Base-by-base conservation (phyloP, 2,113 vertebrate genomes). In the Pelecanus crispus region DNA sequence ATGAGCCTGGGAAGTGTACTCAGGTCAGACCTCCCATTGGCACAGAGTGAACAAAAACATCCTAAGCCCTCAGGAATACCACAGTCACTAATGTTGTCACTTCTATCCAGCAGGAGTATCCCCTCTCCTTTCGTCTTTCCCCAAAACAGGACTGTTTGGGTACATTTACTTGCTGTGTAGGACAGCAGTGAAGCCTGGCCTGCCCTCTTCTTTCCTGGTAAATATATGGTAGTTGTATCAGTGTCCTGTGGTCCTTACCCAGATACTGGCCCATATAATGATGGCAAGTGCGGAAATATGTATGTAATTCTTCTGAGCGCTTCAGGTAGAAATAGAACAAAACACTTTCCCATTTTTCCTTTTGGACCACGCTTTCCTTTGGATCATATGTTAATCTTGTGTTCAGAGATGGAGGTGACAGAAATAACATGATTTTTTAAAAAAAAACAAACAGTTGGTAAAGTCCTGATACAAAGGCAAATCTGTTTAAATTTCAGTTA, bases 21-120 rank as follows among this genome's bases (percentile, higher is more conserved):
- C 2, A 2, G 14, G 13, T 42, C 44, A 72, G 34, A 15, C 9
- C 5, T 88, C 10, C 29, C 16, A 36, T 13, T 50, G 26, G 25
- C 9, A 24, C 29, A 65, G 77, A 28, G 31, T 26, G 32, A 79
- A 17, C 28, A 73, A 40, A 79, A 67, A 3, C n/a, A 45, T 32
- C 17, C n/a, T 32, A 79, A 65, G 4, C 11, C 9, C 62, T 26
- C 3, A 31, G 34, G 21, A 70, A 24, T 53, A 26, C 7, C 61
- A 42, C 28, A 0, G 2, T 40, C 31, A 21, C 28, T 55, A 24
- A 11, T 21, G 16, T 24, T 28, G 6, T 32, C 5, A 1, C 19
- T 32, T 78, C 24, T 13, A 29, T 34, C 19, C 25, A 31, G n/a
- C n/a, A 65, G 19, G 25, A 9, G 14, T 31, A 47, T 36, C 26